phyloP scores from a whole-genome alignment of 2,888 invertebrate genomes.

The Stegana nigrithorax region DNA sequence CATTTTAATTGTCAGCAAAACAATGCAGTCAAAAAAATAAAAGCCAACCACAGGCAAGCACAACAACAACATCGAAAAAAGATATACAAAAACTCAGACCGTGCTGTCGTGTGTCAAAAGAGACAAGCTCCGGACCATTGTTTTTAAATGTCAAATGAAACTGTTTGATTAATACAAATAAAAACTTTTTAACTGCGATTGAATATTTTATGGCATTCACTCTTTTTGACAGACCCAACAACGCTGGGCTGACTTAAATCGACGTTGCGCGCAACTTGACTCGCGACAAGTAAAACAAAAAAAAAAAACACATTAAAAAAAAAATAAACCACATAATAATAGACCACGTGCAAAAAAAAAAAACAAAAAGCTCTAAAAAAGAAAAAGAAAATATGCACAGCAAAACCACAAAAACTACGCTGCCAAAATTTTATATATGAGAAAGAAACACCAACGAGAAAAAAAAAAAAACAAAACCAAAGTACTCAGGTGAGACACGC shows the following conservation, averaged over 20 bases:
- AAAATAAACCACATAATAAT: conserved; percentile 19
- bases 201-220: conserved; percentile 58
- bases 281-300: conserved; percentile 23
- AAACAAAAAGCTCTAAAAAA: conserved; percentile 31
- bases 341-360: conserved; percentile 24
- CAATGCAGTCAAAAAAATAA: background rate
- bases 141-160: conserved; percentile 43
- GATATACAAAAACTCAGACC: background rate
- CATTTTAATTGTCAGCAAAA: background rate
- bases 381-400: conserved; percentile 6
- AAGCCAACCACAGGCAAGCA: background rate
- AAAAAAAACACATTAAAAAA: conserved; percentile 34
- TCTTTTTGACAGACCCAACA: conserved; percentile 36
- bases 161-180: conserved; percentile 62
- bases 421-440: conserved; percentile 4
- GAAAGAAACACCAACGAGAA: background rate
- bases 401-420: conserved; percentile 24
- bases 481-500: conserved; percentile 34
- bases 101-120: background rate
- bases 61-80: background rate
- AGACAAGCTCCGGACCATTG: conserved; percentile 8
- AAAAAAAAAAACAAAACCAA: conserved; percentile 14
- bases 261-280: conserved; percentile 30
- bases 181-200: conserved; percentile 60
- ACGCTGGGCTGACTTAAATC: conserved; percentile 24